These are phyloP conservation scores for Microcebus jonahi DNA, from an alignment of 2,113 vertebrate genomes.

Conservation along the genomic window DNA sequence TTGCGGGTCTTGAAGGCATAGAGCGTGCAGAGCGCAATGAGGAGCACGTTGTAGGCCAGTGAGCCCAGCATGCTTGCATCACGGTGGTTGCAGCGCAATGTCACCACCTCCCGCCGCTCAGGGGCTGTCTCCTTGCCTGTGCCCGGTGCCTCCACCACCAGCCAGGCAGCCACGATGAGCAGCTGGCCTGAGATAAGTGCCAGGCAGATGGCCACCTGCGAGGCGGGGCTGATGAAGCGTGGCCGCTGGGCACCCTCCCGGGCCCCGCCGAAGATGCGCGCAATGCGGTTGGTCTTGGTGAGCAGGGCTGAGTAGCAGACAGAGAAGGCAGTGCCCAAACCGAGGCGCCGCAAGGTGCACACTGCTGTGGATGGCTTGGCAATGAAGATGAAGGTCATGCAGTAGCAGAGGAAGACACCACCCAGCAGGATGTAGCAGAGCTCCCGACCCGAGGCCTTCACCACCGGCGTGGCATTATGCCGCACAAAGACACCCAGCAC, in stretches of 20 bases:
- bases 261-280: constrained; percentile 96
- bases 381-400: constrained; percentile 98
- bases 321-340: constrained; percentile 95
- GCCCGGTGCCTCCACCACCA: constrained; percentile 94
- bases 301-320: constrained; percentile 98
- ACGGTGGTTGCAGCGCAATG: constrained; percentile 95
- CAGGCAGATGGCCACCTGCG: constrained; percentile 96
- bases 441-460: constrained; percentile 97
- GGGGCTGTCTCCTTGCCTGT: constrained; percentile 95
- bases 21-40: constrained; percentile 97
- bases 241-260: constrained; percentile 96
- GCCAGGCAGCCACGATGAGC: constrained; percentile 95
- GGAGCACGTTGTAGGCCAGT: constrained; percentile 96
- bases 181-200: constrained; percentile 97
- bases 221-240: constrained; percentile 96
- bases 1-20: constrained; percentile 99
- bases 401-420: constrained; percentile 97
- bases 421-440: constrained; percentile 97
- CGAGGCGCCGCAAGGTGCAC: constrained; percentile 94
- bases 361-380: constrained; percentile 94
- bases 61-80: constrained; percentile 98
- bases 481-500: constrained; percentile 94
- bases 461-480: constrained; percentile 95
- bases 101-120: constrained; percentile 95
- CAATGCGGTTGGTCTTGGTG: constrained; percentile 98